phyloP scores from a whole-genome alignment of 2,113 vertebrate genomes.

The Elaphurus davidianus region DNA sequence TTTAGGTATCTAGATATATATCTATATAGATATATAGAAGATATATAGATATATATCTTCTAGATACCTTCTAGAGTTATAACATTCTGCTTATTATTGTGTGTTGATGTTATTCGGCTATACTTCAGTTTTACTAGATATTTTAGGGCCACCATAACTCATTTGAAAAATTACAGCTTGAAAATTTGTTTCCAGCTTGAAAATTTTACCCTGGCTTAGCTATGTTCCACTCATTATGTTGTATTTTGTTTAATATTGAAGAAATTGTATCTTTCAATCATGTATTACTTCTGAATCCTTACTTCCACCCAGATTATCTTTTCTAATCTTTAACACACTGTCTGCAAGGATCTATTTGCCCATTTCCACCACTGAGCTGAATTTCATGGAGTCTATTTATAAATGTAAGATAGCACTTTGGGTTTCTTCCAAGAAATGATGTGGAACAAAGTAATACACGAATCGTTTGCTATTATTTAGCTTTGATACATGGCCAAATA shows the following conservation, averaged over 20 bases:
- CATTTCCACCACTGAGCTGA: not conserved
- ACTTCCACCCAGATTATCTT: not conserved
- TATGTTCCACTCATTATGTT: not conserved
- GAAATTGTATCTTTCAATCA: not conserved
- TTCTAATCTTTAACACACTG: not conserved
- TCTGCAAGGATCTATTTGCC: not conserved
- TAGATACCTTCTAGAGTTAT: not conserved
- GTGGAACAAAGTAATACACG: not conserved
- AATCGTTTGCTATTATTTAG: not conserved
- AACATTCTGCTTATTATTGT: not conserved
- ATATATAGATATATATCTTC: no score
- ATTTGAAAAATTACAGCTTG: not conserved
- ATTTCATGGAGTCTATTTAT: not conserved
- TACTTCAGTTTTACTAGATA: not conserved
- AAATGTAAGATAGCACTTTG: not conserved
- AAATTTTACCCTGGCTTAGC: not conserved
- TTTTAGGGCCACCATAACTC: not conserved
- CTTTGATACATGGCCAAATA: not conserved
- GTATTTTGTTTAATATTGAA: not conserved
- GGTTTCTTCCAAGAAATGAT: not conserved
- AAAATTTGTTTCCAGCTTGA: not conserved
- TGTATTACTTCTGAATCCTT: not conserved
- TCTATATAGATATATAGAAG: no score
- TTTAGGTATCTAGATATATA: no score
- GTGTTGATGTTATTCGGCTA: not conserved